Base-by-base conservation (phyloP, 2,797 vertebrate species). In the Taenioides sp. region DNA sequence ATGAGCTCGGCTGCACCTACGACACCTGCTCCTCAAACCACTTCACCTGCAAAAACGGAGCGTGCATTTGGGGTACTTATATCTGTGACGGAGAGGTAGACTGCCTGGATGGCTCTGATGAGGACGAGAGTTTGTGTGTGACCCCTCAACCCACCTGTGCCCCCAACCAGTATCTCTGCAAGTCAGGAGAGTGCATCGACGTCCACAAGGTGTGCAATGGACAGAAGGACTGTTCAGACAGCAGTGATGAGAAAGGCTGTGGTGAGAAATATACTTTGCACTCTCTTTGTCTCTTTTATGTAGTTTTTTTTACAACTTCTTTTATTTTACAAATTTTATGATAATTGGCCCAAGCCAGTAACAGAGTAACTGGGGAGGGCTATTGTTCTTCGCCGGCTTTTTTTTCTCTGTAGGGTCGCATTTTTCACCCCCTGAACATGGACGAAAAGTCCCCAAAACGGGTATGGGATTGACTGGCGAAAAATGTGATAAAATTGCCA, bases 21-120 rank as follows among this genome's bases (percentile, higher is more conserved):
- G 93, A 92, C 23, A 91, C 95, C 0, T 98, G 97, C 76, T 73
- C 75, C 43, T 91, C 88, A 58, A 71, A 75, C 64, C 91, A 97
- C 84, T 98, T 98, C 84, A 97, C 96, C 60, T 98, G 97, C 77
- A 87, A 94, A 78, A 98, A 98, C 0, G 97, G 96, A n/a, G 92
- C 89, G 69, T 98, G 97, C 86, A 92, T 97, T 85, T 73, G 65
- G 2, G 79, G 87, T 61, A 69, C 67, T 22, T 96, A 83, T 22
- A 17, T 90, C 73, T 98, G 97, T 55, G 97, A 98, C 31, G 95
- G 95, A 0, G 88, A 93, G 40, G 94, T 80, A 9, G 96, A 98
- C 86, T 98, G 97, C 54, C 84, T 91, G 70, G 97, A 98, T 54
- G 92, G 93, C 57, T 97, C 96, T 0, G 97, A 98, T 65, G 97